Percentiles rank a stretch among this genome's conserved stretches.
Conservation (phyloP, 2,888 invertebrate genomes). For the Ornithoptera alexandrae region DNA sequence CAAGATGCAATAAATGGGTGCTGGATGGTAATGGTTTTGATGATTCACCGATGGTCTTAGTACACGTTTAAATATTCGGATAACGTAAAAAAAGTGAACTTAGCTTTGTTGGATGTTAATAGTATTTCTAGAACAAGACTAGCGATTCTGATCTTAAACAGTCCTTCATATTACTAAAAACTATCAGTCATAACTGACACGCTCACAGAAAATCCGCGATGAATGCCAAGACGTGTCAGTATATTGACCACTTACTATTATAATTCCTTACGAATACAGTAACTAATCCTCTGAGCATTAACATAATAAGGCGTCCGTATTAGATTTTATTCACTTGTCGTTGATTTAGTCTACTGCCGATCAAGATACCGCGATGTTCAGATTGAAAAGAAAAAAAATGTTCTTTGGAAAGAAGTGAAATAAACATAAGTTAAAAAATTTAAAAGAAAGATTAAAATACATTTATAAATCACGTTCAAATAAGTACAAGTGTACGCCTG, state of each 20-base stretch:
- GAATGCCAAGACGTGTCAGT: constrained; percentile 20
- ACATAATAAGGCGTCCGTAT: constrained; percentile 17
- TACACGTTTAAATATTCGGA: neutral
- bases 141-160: neutral
- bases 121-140: neutral
- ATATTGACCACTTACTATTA: constrained; percentile 5
- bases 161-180: neutral
- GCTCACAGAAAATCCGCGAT: constrained; percentile 15
- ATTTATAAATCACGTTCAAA: neutral
- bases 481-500: neutral
- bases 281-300: constrained; percentile 6
- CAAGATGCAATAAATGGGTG: neutral
- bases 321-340: neutral
- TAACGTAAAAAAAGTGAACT: neutral
- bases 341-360: neutral
- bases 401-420: too few relatives aligned
- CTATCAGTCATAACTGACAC: constrained; percentile 1
- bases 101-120: neutral
- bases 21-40: neutral
- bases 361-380: neutral
- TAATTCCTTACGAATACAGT: neutral
- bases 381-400: neutral
- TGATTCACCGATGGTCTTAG: neutral
- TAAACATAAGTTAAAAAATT: neutral
- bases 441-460: neutral